phyloP scores from a whole-genome alignment of 2,888 invertebrate species.

The Entomobrya multifasciata region DNA sequence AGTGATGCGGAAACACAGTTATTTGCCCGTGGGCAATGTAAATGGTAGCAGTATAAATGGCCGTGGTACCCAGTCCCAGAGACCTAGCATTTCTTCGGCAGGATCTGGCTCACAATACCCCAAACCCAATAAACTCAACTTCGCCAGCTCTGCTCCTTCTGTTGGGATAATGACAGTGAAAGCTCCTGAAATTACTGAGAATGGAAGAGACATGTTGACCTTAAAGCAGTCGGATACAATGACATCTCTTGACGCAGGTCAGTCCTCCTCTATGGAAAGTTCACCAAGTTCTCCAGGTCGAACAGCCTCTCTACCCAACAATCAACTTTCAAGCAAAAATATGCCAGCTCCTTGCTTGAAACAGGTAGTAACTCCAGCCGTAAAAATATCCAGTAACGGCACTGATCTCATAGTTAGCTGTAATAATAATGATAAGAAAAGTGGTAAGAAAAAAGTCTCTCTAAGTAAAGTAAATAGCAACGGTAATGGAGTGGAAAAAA shows the following conservation, averaged over 20 bases:
- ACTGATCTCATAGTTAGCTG: slow-evolving; percentile 38
- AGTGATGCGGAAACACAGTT: slow-evolving; percentile 40
- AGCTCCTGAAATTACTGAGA: background rate
- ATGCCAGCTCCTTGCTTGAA: background rate
- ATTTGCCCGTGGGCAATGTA: background rate
- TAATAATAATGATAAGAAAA: background rate
- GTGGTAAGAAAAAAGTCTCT: slow-evolving; percentile 25
- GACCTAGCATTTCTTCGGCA: slow-evolving; percentile 27
- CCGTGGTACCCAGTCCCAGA: slow-evolving; percentile 9
- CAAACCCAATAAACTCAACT: slow-evolving; percentile 20
- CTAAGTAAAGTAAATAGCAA: background rate
- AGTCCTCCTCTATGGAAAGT: slow-evolving; percentile 4
- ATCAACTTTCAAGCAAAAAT: too few species aligned
- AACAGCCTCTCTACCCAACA: background rate
- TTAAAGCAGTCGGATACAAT: slow-evolving; percentile 21
- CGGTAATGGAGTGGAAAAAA: background rate
- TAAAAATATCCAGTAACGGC: slow-evolving; percentile 13
- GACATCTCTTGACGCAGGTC: slow-evolving; percentile 9
- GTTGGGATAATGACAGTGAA: background rate
- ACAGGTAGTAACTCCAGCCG: background rate
- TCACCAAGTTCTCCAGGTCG: slow-evolving; percentile 24
- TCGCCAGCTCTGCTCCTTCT: background rate
- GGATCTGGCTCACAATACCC: slow-evolving; percentile 49
- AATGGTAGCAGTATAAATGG: slow-evolving; percentile 16
- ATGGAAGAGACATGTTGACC: too few species aligned